Evolutionary conservation across 2,113 vertebrate species (phyloP), one percentile per base, ranked within the genome.

Genomic region (Ginglymostoma cirratum): DNA sequence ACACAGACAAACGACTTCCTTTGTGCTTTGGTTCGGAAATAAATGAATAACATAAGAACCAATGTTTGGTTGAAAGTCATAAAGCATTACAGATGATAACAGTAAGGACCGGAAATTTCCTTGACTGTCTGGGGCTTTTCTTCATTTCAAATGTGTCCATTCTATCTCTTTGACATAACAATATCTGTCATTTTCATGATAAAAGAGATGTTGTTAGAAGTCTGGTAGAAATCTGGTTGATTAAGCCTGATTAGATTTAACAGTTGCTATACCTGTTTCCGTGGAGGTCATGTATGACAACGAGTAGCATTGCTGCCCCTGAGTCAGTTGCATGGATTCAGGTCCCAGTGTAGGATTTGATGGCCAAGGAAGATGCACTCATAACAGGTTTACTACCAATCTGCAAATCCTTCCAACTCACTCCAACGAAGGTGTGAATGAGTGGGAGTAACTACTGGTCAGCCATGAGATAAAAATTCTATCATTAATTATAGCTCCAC

Each of bases 1-100:
- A 72, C 67, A 72, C 67, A 95, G 94, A 72, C 69, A 95, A 72
- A 95, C 76, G 42, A 95, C 67, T 95, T 95, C 94, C 94, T 95
- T 5, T 52, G 94, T 70, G 69, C 67, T 72, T 66, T 21, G 66
- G 24, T 48, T 17, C 30, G 45, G 42, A 72, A 72, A 27, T 27
- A 95, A 52, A 52, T 45, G 45, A 67, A 72, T 72, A 24, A 52
- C 21, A 30, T 3, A 24, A 66, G 94, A 72, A 52, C 94, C 14
- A 34, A 95, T 72, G 42, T 95, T 70, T 76, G 45, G 19, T 30
- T 27, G 69, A 45, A 48, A 38, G 38, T 30, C 27, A 76, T 72
- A 76, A 52, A 38, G 19, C 94, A 95, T 23, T 30, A 30, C 66
- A 95, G n/a, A 76, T 70, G 94, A 12, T 55, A 61, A 90, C 52